phyloP scores from a whole-genome alignment of 2,888 invertebrate species.

The Drosophila pseudotakahashii region DNA sequence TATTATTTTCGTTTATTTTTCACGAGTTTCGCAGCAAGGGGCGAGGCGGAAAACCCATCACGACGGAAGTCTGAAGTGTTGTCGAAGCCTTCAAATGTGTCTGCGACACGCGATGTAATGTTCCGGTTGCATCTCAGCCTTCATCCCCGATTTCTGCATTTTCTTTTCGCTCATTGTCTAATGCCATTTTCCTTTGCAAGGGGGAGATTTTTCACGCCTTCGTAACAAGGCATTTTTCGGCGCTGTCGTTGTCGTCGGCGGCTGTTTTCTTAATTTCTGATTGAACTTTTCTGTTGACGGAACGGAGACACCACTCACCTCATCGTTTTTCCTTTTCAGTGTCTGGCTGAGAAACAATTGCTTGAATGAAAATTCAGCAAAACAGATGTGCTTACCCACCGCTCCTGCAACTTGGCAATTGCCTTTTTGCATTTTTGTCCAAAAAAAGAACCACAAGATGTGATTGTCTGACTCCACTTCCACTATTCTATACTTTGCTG shows the following conservation, averaged over 20 bases:
- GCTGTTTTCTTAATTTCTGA: conserved; percentile 80
- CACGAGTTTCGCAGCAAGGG: neutral
- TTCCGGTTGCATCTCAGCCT: conserved; percentile 38
- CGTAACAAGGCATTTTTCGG: conserved; percentile 63
- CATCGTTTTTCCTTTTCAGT: conserved; percentile 21
- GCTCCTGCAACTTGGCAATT: conserved; percentile 47
- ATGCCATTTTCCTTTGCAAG: conserved; percentile 58
- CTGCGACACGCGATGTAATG: conserved; percentile 69
- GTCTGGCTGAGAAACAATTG: conserved; percentile 62
- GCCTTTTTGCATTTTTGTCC: conserved; percentile 64
- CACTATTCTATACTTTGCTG: neutral
- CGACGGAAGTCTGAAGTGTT: conserved; percentile 72
- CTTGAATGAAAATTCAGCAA: conserved; percentile 68
- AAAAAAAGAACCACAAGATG: conserved; percentile 58
- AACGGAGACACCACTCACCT: conserved; percentile 48
- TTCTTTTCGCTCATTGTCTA: conserved; percentile 59
- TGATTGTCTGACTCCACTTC: conserved; percentile 3
- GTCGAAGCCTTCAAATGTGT: conserved; percentile 70
- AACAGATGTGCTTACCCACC: conserved; percentile 70
- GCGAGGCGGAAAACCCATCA: conserved; percentile 20
- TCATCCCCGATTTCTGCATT: conserved; percentile 11
- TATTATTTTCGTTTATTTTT: conserved; percentile 43
- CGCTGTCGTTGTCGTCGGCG: conserved; percentile 40
- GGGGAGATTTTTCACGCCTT: conserved; percentile 63
- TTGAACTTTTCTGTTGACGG: conserved; percentile 80